A percentile compares a stretch with the other conserved stretches of the same genome.
Conservation (phyloP, 2,888 invertebrate genomes). For the Drosophila subquinaria region DNA sequence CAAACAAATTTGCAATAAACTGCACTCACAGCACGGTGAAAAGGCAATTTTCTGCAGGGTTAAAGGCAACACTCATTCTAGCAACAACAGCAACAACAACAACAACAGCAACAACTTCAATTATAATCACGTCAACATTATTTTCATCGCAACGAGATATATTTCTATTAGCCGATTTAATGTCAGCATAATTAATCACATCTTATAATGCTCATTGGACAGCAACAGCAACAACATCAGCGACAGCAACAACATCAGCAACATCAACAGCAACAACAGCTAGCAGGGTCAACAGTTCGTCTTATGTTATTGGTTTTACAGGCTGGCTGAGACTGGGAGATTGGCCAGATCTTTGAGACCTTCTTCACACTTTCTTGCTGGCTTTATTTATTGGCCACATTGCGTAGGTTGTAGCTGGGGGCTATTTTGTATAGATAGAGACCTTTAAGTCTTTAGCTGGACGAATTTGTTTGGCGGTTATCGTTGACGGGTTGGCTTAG, state of each 20-base stretch:
- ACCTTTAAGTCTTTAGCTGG: constrained; percentile 36
- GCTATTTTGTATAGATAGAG: constrained; percentile 64
- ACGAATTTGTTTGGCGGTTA: constrained; percentile 52
- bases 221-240: constrained; percentile 28
- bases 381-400: constrained; percentile 69
- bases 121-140: constrained; percentile 81
- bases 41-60: constrained; percentile 74
- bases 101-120: constrained; percentile 69
- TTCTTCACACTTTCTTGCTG: constrained; percentile 73
- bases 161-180: constrained; percentile 82
- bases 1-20: constrained; percentile 78
- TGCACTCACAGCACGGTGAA: constrained; percentile 66
- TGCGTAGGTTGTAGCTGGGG: constrained; percentile 74
- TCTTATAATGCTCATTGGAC: constrained; percentile 60
- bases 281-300: constrained; percentile 69
- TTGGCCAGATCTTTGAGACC: constrained; percentile 58
- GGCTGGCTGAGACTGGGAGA: constrained; percentile 31
- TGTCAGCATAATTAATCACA: constrained; percentile 81
- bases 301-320: constrained; percentile 56
- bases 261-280: constrained; percentile 9
- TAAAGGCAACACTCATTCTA: constrained; percentile 65
- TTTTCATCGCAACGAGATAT: constrained; percentile 80
- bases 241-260: constrained; percentile 25
- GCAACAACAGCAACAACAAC: constrained; percentile 32
- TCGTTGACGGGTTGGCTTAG: constrained; percentile 27